Evolutionary conservation across 2,113 vertebrate genomes (phyloP), one percentile per base, ranked within the genome.

Genomic region (Nyctibius bracteatus): DNA sequence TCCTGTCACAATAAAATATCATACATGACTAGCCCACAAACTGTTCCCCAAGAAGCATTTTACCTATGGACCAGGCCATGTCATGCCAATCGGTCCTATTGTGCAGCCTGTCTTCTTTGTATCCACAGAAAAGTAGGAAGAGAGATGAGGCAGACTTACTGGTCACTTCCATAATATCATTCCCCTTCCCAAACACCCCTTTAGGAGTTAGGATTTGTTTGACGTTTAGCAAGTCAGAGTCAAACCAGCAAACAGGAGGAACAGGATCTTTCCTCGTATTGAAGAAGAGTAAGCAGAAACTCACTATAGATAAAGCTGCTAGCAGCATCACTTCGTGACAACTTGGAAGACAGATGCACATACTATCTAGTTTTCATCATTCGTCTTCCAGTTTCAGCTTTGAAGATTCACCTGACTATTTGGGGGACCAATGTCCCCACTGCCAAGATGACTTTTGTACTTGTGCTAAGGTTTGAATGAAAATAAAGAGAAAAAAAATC

Each of bases 71-170:
- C 25, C 9, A 54, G 78, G 27, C n/a, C 31, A 71, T 2, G 9
- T 33, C 63, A 62, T 3, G 21, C 27, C 28, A 41, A 10, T 25
- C 0, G 0, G 19, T 68, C 30, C 30, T 44, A 22, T 11, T 27
- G 27, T 22, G 33, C 13, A 62, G 46, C 30, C 20, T 61, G 12
- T 30, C 47, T 14, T 88, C 58, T 94, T 54, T 54, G 27, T 31
- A 67, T 7, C 39, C 63, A 39, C 46, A 71, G n/a, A 49, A 66
- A 88, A 80, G 37, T 2, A 72, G 19, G 16, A 46, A 41, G 10
- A 75, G 25, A 77, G 28, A 59, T 9, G 35, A 72, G 6, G 12
- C 0, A 74, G 47, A 88, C 19, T 14, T 46, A 39, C 15, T 12
- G 27, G 15, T 59, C 59, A 74, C 31, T 74, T 71, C 24, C 13